Base-by-base conservation (phyloP, 2,797 vertebrate species). In the Sebastes miniatus region DNA sequence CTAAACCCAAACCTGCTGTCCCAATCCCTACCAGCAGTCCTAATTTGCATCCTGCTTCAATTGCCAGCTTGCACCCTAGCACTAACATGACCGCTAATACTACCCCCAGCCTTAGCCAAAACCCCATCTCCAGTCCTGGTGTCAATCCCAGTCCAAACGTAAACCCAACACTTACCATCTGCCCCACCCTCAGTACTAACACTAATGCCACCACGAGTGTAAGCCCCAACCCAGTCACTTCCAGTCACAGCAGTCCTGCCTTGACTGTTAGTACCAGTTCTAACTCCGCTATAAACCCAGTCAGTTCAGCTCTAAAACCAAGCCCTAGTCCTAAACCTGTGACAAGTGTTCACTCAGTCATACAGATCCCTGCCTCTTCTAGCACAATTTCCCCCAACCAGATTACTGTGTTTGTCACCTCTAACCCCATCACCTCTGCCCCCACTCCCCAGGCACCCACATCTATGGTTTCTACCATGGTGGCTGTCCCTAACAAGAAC, bases 341-440 rank as follows among this genome's bases (percentile, higher is more conserved):
- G 54, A 92, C 95, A 83, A 96, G 84, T 85, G 94, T 96, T 83
- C 94, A 97, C 88, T 95, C 97, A 5, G 95, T 97, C 56, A 94
- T 98, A 87, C 97, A 98, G 71, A 97, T 97, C 80, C 95, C 97
- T 64, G 93, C 96, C 61, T 97, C 96, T 57, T 97, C 97, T 69
- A 95, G 96, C 74, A 93, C 96, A 56, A 94, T 97, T 89, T 93
- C 97, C 52, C 95, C 96, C 80, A 99, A 95, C 89, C 98, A 98
- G 86, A 98, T 99, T 87, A 99, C 98, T 62, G 97, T 99, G 69
- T 99, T 98, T 91, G 97, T 99, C 72, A 98, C 98, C 61, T 98
- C 98, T 66, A 99, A 97, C 90, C 95, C 98, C 29, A 97, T 99
- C 63, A 98, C 97, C 6, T 97, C 97, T 69, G 94, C 97, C 80